These are phyloP conservation scores for Megaustenia siamemsis DNA, from an alignment of 2,888 invertebrate genomes.

Conservation along the genomic window DNA sequence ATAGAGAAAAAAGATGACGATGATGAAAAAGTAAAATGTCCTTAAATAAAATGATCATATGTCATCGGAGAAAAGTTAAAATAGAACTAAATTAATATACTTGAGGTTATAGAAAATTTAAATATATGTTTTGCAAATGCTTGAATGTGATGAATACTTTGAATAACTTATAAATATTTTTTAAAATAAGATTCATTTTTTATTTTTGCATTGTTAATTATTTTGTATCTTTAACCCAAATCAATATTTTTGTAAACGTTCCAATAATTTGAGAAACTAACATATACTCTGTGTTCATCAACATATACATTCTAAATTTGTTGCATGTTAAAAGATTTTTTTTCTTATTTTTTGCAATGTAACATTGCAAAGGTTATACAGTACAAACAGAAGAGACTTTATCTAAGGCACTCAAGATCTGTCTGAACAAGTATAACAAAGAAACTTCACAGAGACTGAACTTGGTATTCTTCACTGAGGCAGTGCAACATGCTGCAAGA, in stretches of 20 bases:
- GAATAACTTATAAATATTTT: too few relatives aligned
- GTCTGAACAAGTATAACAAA: conserved; percentile 74
- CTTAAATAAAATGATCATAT: too few relatives aligned
- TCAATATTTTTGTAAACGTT: not conserved
- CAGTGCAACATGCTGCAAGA: conserved; percentile 75
- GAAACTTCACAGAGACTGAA: conserved; percentile 73
- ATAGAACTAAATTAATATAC: too few relatives aligned
- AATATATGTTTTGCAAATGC: too few relatives aligned
- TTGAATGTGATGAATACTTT: too few relatives aligned
- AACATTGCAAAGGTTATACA: conserved; percentile 49
- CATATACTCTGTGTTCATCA: not conserved
- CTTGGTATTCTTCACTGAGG: conserved; percentile 77
- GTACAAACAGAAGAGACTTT: conserved; percentile 69
- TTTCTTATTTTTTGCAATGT: not conserved
- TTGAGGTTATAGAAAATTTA: too few relatives aligned
- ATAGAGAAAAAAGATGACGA: too few relatives aligned
- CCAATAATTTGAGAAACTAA: not conserved
- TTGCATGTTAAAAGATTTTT: not conserved
- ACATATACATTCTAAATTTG: not conserved
- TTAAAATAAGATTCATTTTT: too few relatives aligned
- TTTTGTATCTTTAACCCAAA: too few relatives aligned
- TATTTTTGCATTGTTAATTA: too few relatives aligned
- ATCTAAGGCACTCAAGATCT: conserved; percentile 71
- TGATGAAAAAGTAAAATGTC: too few relatives aligned
- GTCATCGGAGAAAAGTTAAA: too few relatives aligned